These are phyloP conservation scores for Triops longicaudatus DNA, from an alignment of 1,140 invertebrate species.

Conservation along the genomic window DNA sequence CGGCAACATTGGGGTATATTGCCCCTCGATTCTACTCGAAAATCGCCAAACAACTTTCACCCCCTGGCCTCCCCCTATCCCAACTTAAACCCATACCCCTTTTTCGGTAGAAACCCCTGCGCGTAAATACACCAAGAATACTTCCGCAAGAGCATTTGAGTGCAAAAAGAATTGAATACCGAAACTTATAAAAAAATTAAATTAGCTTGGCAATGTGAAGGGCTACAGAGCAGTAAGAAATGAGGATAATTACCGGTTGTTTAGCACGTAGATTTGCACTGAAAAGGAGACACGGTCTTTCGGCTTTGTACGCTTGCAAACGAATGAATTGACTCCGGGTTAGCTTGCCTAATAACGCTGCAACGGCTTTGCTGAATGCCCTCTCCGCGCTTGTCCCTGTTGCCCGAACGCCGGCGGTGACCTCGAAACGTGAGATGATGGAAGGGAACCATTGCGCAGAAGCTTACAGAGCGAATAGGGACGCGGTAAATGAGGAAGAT, in stretches of 20 bases:
- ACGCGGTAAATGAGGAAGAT: not conserved
- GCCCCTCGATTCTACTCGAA: not conserved
- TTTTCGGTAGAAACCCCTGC: not conserved
- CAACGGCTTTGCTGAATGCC: not conserved
- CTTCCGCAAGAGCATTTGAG: too few species aligned
- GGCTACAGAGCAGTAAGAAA: not conserved
- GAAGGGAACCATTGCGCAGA: not conserved
- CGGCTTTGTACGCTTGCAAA: not conserved
- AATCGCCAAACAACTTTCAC: constrained; percentile 4
- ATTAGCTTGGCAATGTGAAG: too few species aligned
- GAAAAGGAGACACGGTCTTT: not conserved
- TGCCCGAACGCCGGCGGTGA: not conserved
- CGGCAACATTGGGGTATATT: not conserved
- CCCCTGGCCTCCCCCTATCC: not conserved
- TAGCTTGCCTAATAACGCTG: not conserved
- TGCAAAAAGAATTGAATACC: too few species aligned
- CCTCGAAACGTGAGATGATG: not conserved
- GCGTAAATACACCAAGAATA: not conserved
- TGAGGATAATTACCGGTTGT: not conserved
- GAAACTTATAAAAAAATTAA: too few species aligned
- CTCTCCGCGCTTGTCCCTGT: not conserved
- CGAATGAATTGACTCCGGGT: not conserved
- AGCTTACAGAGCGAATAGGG: not conserved
- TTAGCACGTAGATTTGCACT: not conserved
- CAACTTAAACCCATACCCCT: not conserved